phyloP scores from a whole-genome alignment of 2,888 invertebrate genomes.

The Lomographa bimaculata region DNA sequence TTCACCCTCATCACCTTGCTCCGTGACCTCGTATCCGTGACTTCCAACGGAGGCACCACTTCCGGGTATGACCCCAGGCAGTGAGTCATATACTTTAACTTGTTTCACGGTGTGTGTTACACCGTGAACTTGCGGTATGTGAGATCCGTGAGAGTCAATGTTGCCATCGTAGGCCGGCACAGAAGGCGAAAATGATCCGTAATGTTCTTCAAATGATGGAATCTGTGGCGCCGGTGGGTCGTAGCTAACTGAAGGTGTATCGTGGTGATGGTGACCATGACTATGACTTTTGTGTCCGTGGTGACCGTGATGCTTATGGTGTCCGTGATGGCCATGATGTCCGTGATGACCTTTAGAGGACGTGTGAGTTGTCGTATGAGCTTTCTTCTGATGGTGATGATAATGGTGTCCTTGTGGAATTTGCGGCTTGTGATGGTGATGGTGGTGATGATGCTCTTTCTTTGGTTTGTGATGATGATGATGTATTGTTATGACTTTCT shows the following conservation, averaged over 20 bases:
- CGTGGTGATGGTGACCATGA: slow-evolving; percentile 56
- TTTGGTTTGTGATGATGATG: slow-evolving; percentile 78
- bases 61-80: slow-evolving; percentile 57
- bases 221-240: slow-evolving; percentile 42
- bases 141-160: slow-evolving; percentile 34
- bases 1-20: slow-evolving; percentile 63
- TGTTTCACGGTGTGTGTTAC: slow-evolving; percentile 68
- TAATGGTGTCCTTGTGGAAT: slow-evolving; percentile 56
- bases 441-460: slow-evolving; percentile 70
- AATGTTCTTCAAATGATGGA: slow-evolving; percentile 58
- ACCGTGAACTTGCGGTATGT: slow-evolving; percentile 49
- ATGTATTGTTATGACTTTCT: slow-evolving; percentile 84
- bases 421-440: slow-evolving; percentile 59
- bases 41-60: slow-evolving; percentile 35
- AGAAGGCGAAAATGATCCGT: slow-evolving; percentile 49
- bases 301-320: slow-evolving; percentile 42
- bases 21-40: slow-evolving; percentile 72
- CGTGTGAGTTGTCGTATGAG: slow-evolving; percentile 52
- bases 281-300: slow-evolving; percentile 32
- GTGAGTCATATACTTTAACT: slow-evolving; percentile 69
- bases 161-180: slow-evolving; percentile 47
- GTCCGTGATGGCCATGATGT: slow-evolving; percentile 41
- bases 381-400: slow-evolving; percentile 68
- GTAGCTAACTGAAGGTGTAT: slow-evolving; percentile 46
- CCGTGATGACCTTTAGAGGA: slow-evolving; percentile 52